phyloP scores from a whole-genome alignment of 2,113 vertebrate genomes.

The Gnathonemus longibarbis region DNA sequence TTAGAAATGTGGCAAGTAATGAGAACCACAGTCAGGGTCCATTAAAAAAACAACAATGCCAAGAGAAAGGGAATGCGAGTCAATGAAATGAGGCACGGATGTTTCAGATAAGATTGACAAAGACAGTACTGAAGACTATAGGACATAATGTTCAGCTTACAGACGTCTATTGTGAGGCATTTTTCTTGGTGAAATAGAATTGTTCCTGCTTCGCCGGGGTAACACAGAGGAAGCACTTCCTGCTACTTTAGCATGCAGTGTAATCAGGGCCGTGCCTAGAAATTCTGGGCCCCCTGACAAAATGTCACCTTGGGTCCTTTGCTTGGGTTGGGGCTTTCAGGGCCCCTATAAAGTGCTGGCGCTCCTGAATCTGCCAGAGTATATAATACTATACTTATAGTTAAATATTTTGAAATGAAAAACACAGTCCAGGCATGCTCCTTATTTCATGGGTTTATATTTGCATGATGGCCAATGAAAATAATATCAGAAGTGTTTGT shows the following conservation, averaged over 20 bases:
- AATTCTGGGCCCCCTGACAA: neutral
- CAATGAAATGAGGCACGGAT: neutral
- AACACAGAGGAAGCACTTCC: neutral
- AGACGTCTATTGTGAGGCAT: neutral
- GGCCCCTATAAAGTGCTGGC: too few relatives aligned
- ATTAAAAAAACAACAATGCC: neutral
- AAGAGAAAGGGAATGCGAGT: neutral
- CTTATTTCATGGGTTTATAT: neutral
- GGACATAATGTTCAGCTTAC: neutral
- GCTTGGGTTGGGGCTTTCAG: neutral
- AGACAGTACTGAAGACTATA: neutral
- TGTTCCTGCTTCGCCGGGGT: too few relatives aligned
- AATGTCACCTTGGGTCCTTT: neutral
- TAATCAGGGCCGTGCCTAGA: neutral
- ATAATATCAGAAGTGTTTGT: neutral
- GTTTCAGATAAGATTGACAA: neutral
- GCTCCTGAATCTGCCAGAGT: neutral
- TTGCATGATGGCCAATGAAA: neutral
- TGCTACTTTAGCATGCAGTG: neutral
- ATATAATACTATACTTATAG: too few relatives aligned
- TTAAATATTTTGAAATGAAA: neutral
- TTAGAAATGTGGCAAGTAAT: neutral
- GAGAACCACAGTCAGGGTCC: neutral
- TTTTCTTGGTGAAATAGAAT: neutral
- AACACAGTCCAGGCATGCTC: neutral